These are phyloP conservation scores for Exephanes ischioxanthus DNA, from an alignment of 2,888 invertebrate species.

Conservation along the genomic window DNA sequence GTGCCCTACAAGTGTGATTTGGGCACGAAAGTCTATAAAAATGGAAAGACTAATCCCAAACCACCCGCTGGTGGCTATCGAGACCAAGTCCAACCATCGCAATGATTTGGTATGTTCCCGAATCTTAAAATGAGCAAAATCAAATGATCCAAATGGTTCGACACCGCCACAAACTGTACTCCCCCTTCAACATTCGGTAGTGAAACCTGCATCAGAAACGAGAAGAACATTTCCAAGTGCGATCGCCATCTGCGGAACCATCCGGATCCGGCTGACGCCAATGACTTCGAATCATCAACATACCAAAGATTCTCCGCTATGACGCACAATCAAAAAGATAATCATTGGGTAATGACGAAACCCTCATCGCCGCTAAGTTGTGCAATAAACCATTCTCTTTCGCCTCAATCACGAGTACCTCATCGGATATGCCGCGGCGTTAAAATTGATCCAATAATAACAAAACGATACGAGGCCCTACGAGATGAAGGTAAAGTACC, in stretches of 20 bases:
- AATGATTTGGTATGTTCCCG: too few species aligned
- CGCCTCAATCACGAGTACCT: neutral
- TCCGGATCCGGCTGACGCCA: neutral
- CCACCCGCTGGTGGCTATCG: too few species aligned
- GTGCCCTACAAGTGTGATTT: too few species aligned
- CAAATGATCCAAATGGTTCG: neutral
- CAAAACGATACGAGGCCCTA: neutral
- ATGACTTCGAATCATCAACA: neutral
- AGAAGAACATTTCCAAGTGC: neutral
- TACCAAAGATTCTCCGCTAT: neutral
- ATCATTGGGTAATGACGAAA: neutral
- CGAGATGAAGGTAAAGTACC: constrained; percentile 2
- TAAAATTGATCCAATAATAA: constrained; percentile 23
- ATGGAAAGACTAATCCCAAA: too few species aligned
- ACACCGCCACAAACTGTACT: too few species aligned
- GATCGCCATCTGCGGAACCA: neutral
- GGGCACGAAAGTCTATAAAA: too few species aligned
- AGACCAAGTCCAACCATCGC: too few species aligned
- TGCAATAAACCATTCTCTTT: neutral
- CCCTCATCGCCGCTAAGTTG: neutral
- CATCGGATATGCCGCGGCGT: neutral
- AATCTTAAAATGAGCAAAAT: too few species aligned
- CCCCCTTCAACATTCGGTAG: neutral
- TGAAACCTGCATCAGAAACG: neutral
- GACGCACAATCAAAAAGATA: neutral